These are phyloP conservation scores for Machaerirhynchus nigripectus DNA, from an alignment of 2,113 vertebrate genomes.

Conservation along the genomic window DNA sequence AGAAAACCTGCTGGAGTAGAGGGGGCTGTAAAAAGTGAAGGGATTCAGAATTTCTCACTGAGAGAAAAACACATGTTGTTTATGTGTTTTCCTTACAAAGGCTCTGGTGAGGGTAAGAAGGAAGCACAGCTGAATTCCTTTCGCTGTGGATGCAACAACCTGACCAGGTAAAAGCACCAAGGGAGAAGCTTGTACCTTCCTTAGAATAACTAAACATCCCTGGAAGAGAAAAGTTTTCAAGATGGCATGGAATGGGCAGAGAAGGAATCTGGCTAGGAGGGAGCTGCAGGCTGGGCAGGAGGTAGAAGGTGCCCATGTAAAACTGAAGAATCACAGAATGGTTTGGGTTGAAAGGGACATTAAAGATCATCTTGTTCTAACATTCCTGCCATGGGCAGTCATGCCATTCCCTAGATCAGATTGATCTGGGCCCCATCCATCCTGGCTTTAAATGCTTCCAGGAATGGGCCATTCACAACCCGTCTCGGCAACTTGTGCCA, in stretches of 20 bases:
- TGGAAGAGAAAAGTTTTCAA: not conserved
- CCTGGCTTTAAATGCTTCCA: not conserved
- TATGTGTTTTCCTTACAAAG: not conserved
- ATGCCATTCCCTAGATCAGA: no score
- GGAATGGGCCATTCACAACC: not conserved
- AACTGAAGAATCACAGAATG: not conserved
- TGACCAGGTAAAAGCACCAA: not conserved
- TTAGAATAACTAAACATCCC: not conserved
- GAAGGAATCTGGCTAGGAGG: not conserved
- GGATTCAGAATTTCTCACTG: not conserved
- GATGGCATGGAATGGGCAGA: not conserved
- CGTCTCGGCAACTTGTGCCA: not conserved
- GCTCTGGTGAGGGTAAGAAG: not conserved
- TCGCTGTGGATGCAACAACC: not conserved
- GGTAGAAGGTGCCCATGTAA: not conserved
- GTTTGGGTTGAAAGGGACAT: not conserved
- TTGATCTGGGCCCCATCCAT: not conserved
- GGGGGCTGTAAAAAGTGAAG: not conserved
- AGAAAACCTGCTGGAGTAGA: not conserved
- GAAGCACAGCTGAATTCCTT: not conserved
- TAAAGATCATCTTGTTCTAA: not conserved
- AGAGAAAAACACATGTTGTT: not conserved
- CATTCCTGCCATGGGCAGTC: not conserved
- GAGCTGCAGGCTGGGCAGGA: not conserved
- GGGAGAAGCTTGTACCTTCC: not conserved